These are phyloP conservation scores for Chrysomela aeneicollis DNA, from an alignment of 2,888 invertebrate species.

Conservation along the genomic window DNA sequence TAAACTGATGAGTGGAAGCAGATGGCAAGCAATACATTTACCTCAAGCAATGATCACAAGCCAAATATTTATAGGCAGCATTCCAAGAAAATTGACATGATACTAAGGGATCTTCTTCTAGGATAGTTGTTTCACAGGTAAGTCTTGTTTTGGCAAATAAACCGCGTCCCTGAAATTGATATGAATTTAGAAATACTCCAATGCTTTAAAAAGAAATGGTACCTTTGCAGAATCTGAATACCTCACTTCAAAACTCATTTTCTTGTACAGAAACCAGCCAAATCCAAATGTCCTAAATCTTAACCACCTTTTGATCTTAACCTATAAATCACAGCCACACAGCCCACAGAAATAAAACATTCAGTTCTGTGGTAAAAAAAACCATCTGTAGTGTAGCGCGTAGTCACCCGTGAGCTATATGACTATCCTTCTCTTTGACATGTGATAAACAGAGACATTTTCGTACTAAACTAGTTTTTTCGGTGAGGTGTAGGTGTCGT, in stretches of 20 bases:
- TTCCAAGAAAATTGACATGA: slow-evolving; percentile 96
- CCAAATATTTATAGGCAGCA: slow-evolving; percentile 81
- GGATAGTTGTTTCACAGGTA: slow-evolving; percentile 77
- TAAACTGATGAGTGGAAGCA: background rate
- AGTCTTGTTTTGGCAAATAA: slow-evolving; percentile 77
- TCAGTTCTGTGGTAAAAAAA: too few relatives aligned
- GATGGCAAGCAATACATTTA: slow-evolving; percentile 50
- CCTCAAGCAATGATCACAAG: slow-evolving; percentile 91
- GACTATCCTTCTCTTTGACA: too few relatives aligned
- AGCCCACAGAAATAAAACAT: too few relatives aligned
- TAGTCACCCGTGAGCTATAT: too few relatives aligned
- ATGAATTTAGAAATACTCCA: background rate
- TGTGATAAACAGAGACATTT: too few relatives aligned
- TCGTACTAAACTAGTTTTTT: too few relatives aligned
- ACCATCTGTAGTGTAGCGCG: too few relatives aligned
- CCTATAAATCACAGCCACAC: too few relatives aligned
- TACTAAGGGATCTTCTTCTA: slow-evolving; percentile 89
- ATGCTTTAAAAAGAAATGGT: background rate
- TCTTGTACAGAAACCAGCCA: too few relatives aligned
- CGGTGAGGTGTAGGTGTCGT: too few relatives aligned
- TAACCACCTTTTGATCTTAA: too few relatives aligned
- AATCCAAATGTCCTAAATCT: too few relatives aligned
- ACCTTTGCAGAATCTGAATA: background rate
- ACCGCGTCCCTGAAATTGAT: slow-evolving; percentile 78
- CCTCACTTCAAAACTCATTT: background rate